Evolutionary conservation across 2,888 invertebrate species (phyloP), one percentile per base, ranked within the genome.

Genomic region (Macroteleia sp.): DNA sequence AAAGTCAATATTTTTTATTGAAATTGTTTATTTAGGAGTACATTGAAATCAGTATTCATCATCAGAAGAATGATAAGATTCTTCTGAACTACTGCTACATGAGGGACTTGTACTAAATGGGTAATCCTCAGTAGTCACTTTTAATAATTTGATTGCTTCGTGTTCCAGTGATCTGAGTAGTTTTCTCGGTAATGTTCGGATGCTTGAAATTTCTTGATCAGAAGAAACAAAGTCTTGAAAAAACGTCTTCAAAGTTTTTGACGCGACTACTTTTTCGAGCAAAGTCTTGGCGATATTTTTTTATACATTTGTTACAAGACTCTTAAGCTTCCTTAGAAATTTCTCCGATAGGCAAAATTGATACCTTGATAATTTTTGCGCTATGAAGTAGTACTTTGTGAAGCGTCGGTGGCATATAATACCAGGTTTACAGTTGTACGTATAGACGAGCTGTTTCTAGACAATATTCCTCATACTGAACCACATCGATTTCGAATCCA

Each of bases 331-430:
- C 52, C 12, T 52, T 30, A 14, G 52, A 52, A 30, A 52, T 52
- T 36, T 52, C 20, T 20, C 52, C 52, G 3, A 54, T 54, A 9
- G 54, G 39, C 20, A 54, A 16, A 59, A 83, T 4, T 12, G 79
- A 73, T 17, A 75, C 62, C n/a, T 64, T 42, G 52, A 87, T 81
- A 12, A 88, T 76, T 46, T 82, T 50, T 32, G 50, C 17, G 6
- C 85, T 77, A 64, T 86, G 83, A 36, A 84, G 59, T 12, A 87
- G 73, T 9, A 87, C 30, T 77, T 85, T 87, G 42, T 86, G 86
- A 6, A 86, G 77, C 10, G 79, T 80, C 39, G 83, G 4, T 80
- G 81, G 36, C 56, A 56, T 56, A 12, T 12, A 42, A 42, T n/a
- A 41, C 56, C 56, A 56, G 0, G 22, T 14, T 76, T 87, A 88